Percentiles rank a stretch among this genome's conserved stretches.
phyloP scores from a whole-genome alignment of 1,140 invertebrate species.

The Calephelis virginiensis region DNA sequence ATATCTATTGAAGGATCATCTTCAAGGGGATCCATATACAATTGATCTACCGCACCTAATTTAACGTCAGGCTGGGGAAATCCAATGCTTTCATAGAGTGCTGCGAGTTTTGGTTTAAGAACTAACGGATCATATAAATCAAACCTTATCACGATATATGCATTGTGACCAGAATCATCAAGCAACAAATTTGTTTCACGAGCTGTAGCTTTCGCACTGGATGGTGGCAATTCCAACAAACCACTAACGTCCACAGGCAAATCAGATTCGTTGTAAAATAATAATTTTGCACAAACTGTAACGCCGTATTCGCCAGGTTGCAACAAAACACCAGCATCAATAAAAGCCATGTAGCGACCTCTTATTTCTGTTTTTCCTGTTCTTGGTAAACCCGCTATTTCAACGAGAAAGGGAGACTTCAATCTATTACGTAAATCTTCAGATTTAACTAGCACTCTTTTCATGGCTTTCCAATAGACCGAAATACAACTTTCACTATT shows the following conservation, averaged over 20 bases:
- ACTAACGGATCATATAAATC: constrained; percentile 54
- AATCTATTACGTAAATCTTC: constrained; percentile 39
- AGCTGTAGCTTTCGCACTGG: constrained; percentile 53
- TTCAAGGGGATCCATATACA: constrained; percentile 35
- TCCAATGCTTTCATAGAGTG: constrained; percentile 51
- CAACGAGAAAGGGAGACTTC: constrained; percentile 45
- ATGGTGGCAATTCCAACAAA: constrained; percentile 56
- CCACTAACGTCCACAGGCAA: constrained; percentile 41
- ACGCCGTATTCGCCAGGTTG: constrained; percentile 54
- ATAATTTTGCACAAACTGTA: constrained; percentile 48
- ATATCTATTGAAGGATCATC: constrained; percentile 51
- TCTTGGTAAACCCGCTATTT: constrained; percentile 61
- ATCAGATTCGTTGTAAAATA: constrained; percentile 48
- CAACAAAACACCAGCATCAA: constrained; percentile 55
- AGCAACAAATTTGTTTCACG: constrained; percentile 45
- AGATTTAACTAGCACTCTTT: constrained; percentile 53
- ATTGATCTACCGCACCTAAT: constrained; percentile 34
- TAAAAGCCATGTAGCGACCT: constrained; percentile 57
- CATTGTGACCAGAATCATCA: constrained; percentile 50
- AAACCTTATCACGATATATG: constrained; percentile 56
- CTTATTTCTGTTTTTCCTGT: constrained; percentile 58
- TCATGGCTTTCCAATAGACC: constrained; percentile 64
- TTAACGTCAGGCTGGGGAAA: constrained; percentile 40
- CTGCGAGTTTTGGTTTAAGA: constrained; percentile 48
- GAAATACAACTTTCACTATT: constrained; percentile 42